A percentile compares a stretch with the other conserved stretches of the same genome.
These are phyloP conservation scores for Leucosticte australis DNA, from an alignment of 2,113 vertebrate species.

Conservation along the genomic window DNA sequence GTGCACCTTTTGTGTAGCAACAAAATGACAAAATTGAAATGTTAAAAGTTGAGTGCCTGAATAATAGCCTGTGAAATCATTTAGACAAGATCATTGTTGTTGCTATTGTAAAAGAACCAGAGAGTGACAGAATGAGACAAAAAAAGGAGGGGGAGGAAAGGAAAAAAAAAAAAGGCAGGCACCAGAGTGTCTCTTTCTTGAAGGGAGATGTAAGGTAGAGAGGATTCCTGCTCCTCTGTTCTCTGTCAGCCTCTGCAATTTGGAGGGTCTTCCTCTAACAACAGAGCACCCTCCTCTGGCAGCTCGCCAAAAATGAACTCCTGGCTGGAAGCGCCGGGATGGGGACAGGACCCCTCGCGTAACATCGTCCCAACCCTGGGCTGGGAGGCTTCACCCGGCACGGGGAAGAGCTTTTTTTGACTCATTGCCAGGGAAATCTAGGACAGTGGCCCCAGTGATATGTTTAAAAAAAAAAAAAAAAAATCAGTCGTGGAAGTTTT, in stretches of 20 bases:
- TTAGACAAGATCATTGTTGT: constrained; percentile 81
- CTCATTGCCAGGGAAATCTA: constrained; percentile 10
- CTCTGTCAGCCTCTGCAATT: constrained; percentile 16
- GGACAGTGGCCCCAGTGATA: neutral
- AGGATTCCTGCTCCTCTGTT: constrained; percentile 42
- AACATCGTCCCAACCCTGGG: fast-evolving
- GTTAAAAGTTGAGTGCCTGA: constrained; percentile 83
- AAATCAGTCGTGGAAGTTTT: neutral
- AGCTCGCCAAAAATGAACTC: constrained; percentile 77
- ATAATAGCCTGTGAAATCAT: constrained; percentile 84
- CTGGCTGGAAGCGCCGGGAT: neutral
- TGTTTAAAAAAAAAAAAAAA: neutral
- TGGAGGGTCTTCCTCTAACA: constrained; percentile 70
- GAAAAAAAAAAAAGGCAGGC: neutral
- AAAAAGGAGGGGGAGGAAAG: neutral
- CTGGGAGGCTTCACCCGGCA: neutral
- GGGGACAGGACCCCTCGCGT: neutral
- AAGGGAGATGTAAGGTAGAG: constrained; percentile 51
- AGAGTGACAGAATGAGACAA: constrained; percentile 74
- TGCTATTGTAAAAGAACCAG: constrained; percentile 73
- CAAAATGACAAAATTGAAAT: constrained; percentile 84
- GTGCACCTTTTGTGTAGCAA: constrained; percentile 80
- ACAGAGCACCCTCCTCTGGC: constrained; percentile 85
- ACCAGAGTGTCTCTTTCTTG: constrained; percentile 48
- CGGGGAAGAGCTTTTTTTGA: neutral